A percentile compares a stretch with the other conserved stretches of the same genome.
Conservation (phyloP, 1,140 invertebrate species). For the Arion vulgaris region DNA sequence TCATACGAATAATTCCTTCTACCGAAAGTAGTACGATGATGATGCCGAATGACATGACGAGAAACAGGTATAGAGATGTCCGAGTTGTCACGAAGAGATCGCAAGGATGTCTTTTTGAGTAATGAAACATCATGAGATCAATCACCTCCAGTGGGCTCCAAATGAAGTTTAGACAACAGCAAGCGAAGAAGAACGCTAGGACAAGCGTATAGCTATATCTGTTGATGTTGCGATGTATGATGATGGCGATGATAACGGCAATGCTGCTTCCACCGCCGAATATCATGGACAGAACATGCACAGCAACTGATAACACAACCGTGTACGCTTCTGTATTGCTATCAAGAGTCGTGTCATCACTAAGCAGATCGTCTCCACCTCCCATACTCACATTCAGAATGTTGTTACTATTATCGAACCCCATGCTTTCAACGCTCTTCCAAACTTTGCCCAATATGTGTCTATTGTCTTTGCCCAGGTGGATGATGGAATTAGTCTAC, state of each 20-base stretch:
- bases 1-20: constrained; percentile 37
- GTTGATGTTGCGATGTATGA: constrained; percentile 44
- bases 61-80: constrained; percentile 55
- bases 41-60: constrained; percentile 48
- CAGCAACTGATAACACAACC: constrained; percentile 57
- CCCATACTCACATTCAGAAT: not conserved
- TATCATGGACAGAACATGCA: constrained; percentile 52
- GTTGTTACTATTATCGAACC: not conserved
- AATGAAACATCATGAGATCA: constrained; percentile 55
- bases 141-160: constrained; percentile 62
- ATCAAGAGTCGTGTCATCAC: not conserved
- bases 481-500: too few species aligned
- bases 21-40: constrained; percentile 37
- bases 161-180: constrained; percentile 53
- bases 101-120: constrained; percentile 36
- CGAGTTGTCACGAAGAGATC: constrained; percentile 50
- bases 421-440: constrained; percentile 5
- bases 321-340: constrained; percentile 54
- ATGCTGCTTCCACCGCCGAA: constrained; percentile 59
- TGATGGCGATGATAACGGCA: constrained; percentile 55
- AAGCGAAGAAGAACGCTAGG: constrained; percentile 54
- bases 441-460: too few species aligned
- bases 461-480: too few species aligned
- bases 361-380: not conserved
- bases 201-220: constrained; percentile 57